Conservation (phyloP, 2,113 vertebrate genomes). For the Argyrosomus japonicus region DNA sequence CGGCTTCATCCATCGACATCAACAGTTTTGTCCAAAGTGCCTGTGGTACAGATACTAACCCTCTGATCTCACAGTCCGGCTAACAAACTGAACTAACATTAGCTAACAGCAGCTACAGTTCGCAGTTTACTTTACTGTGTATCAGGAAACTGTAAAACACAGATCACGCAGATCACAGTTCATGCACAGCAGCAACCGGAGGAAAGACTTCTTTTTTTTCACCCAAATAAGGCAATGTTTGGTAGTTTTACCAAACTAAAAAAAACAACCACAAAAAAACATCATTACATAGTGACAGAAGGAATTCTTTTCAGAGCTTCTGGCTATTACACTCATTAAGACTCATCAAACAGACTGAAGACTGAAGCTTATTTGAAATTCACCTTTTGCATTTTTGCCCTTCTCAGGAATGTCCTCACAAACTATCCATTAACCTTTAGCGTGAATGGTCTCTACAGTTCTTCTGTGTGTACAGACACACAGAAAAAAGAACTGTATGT, state of each 20-base stretch:
- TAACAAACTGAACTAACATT: too few species aligned
- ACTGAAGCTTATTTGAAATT: constrained; percentile 31
- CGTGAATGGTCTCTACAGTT: constrained; percentile 15
- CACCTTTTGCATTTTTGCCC: constrained; percentile 55
- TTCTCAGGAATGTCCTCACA: constrained; percentile 60
- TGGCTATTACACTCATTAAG: too few species aligned
- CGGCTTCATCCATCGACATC: too few species aligned
- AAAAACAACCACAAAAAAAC: neutral
- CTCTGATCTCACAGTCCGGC: too few species aligned
- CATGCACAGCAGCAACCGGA: too few species aligned
- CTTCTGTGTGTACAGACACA: constrained; percentile 15
- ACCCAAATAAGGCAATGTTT: neutral
- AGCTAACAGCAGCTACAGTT: too few species aligned
- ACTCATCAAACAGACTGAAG: constrained; percentile 38
- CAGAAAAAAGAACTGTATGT: neutral
- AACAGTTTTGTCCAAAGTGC: too few species aligned
- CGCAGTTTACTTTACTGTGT: too few species aligned
- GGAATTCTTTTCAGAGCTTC: neutral
- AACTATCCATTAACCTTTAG: constrained; percentile 60
- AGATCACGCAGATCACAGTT: too few species aligned
- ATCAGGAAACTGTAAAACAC: too few species aligned
- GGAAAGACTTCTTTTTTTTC: too few species aligned
- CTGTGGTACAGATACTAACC: too few species aligned
- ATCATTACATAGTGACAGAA: constrained; percentile 28
- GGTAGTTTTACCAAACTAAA: constrained; percentile 2